Evolutionary conservation across 2,113 vertebrate genomes (phyloP), one percentile per base, ranked within the genome.

Genomic region (Peromyscus maniculatus): DNA sequence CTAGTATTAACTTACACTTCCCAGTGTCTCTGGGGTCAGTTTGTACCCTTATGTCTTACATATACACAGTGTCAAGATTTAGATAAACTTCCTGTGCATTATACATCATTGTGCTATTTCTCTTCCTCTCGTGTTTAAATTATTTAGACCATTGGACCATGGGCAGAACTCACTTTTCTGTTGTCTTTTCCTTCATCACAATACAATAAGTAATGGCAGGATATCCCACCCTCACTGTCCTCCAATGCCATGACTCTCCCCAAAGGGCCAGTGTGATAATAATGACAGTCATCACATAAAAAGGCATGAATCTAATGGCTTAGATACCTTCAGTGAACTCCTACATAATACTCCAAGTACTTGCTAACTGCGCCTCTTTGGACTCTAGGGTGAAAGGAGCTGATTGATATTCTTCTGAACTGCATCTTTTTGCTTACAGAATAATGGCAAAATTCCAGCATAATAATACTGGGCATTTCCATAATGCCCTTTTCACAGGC

Each of bases 381-480:
- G 39, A 43, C 75, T 96, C 24, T 59, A 84, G 62, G 66, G 64
- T 95, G 64, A 91, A 95, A 96, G 87, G 78, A 96, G 78, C 67
- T 92, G 91, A 92, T 96, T 92, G 91, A 94, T 96, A 82, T 95
- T 96, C 96, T 96, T 91, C 89, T 96, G 96, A 96, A 91, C 88
- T 8, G 82, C 91, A 96, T 80, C 95, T 46, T 83, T 97, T 92
- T 96, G 87, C 94, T 97, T 94, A 94, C 78, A 94, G 94, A 43
- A 67, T 88, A 79, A 97, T 96, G 96, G 95, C 95, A 97, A 96
- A 96, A 94, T 87, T 96, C 94, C 89, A 97, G 93, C 93, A 97
- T 95, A 97, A 96, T 89, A 95, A 97, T 89, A 80, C 31, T 87
- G 64, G 52, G 89, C 12, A 96, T 97, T 96, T 97, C 96, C 95